phyloP scores from a whole-genome alignment of 2,797 vertebrate genomes.

The Hemibagrus guttatus region DNA sequence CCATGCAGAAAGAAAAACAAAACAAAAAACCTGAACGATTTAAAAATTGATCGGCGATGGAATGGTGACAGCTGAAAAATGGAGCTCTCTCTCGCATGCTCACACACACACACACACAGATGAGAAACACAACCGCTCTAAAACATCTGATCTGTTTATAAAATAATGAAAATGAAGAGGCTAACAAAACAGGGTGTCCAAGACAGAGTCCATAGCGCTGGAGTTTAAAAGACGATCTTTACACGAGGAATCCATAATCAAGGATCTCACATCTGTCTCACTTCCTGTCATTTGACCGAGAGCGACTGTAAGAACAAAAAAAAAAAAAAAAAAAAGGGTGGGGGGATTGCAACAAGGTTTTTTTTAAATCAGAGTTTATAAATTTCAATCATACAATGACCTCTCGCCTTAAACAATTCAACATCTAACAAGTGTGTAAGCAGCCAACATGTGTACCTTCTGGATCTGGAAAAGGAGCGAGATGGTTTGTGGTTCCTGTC shows the following conservation, averaged over 20 bases:
- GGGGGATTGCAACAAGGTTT: background rate
- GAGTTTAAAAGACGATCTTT: slow-evolving; percentile 60
- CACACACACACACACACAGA: slow-evolving; percentile 28
- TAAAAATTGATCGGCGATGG: slow-evolving; percentile 63
- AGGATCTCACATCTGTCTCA: slow-evolving; percentile 62
- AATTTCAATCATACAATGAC: no score
- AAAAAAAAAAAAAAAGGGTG: background rate
- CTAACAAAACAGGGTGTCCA: slow-evolving; percentile 38
- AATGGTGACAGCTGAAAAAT: slow-evolving; percentile 64
- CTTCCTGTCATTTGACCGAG: slow-evolving; percentile 95
- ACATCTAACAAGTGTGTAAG: no score
- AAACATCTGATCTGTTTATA: slow-evolving; percentile 61
- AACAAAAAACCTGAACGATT: slow-evolving; percentile 45
- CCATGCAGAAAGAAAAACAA: slow-evolving; percentile 1
- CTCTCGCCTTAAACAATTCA: background rate
- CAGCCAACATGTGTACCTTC: slow-evolving; percentile 80
- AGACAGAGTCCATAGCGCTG: slow-evolving; percentile 60
- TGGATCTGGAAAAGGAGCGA: slow-evolving; percentile 94
- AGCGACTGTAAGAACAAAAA: slow-evolving; percentile 77
- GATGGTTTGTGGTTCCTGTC: slow-evolving; percentile 98
- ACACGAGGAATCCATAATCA: slow-evolving; percentile 38
- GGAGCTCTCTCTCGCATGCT: slow-evolving; percentile 11
- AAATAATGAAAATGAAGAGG: slow-evolving; percentile 49
- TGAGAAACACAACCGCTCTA: slow-evolving; percentile 47
- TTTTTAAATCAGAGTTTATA: no score